phyloP scores from a whole-genome alignment of 2,113 vertebrate species.

The Dasyornis broadbenti region DNA sequence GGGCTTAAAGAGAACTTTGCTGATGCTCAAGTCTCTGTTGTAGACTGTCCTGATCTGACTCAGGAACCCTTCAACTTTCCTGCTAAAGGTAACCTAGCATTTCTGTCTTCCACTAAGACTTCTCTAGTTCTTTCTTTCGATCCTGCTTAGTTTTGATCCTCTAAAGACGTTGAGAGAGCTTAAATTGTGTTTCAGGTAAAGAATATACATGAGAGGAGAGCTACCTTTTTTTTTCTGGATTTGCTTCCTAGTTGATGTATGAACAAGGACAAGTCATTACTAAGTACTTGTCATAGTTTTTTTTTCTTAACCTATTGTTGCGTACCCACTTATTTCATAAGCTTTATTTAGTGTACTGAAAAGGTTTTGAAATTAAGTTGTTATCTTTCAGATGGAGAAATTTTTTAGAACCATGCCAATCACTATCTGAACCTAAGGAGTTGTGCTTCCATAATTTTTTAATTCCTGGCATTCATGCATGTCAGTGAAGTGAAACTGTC shows the following conservation, averaged over 20 bases:
- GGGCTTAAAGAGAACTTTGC: constrained; percentile 89
- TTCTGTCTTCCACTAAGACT: neutral
- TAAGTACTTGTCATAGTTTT: neutral
- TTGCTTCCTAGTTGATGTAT: neutral
- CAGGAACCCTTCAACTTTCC: constrained; percentile 89
- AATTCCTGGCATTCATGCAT: neutral
- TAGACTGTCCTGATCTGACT: constrained; percentile 92
- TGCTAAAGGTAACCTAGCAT: constrained; percentile 79
- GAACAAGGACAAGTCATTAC: neutral
- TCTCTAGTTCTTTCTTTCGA: neutral
- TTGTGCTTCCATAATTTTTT: neutral
- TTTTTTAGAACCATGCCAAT: neutral
- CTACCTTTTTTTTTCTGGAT: neutral
- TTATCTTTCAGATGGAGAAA: neutral
- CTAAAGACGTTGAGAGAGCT: neutral
- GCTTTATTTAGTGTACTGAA: neutral
- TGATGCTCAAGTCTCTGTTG: constrained; percentile 84
- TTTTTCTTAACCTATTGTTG: neutral
- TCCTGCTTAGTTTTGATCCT: neutral
- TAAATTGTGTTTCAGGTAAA: neutral
- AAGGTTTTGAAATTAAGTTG: neutral
- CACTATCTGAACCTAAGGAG: neutral
- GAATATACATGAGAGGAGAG: neutral
- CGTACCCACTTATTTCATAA: neutral
- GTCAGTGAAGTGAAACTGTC: neutral